Evolutionary conservation across 2,797 vertebrate genomes (phyloP).

Genomic region (Zalophus californianus): DNA sequence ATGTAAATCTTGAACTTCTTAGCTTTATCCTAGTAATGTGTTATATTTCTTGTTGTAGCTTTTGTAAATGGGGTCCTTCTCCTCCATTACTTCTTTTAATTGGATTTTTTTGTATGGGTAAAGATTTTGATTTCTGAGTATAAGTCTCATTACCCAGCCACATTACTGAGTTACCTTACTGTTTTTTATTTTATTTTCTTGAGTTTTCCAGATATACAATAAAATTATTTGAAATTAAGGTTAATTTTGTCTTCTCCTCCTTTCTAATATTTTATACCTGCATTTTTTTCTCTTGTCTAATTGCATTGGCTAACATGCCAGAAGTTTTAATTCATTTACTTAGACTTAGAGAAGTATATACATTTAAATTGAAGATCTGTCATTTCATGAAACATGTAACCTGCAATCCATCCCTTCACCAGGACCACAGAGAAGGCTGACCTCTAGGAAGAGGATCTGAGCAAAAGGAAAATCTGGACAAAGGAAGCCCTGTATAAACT

Average conservation of each 20-base stretch:
- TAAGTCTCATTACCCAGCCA: neutral
- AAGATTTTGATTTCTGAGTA: constrained; percentile 39
- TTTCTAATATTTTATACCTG: neutral
- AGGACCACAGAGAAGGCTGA: neutral
- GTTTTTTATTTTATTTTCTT: neutral
- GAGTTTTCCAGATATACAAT: neutral
- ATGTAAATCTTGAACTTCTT: neutral
- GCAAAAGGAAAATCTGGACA: neutral
- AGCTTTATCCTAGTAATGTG: neutral
- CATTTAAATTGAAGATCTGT: neutral
- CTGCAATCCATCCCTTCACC: neutral
- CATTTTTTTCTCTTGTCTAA: neutral
- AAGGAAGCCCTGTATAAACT: neutral
- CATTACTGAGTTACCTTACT: neutral
- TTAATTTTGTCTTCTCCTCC: neutral
- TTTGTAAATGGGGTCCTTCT: neutral
- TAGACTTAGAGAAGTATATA: neutral
- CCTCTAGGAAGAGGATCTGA: neutral
- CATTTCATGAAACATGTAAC: neutral
- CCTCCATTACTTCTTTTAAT: neutral
- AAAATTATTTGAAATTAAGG: constrained; percentile 14
- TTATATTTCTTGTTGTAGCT: neutral
- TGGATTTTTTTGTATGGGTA: neutral
- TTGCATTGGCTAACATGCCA: neutral
- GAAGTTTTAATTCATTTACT: constrained; percentile 28